A percentile compares a stretch with the other conserved stretches of the same genome.
These are phyloP conservation scores for Meta bourneti DNA, from an alignment of 2,888 invertebrate species.

Conservation along the genomic window DNA sequence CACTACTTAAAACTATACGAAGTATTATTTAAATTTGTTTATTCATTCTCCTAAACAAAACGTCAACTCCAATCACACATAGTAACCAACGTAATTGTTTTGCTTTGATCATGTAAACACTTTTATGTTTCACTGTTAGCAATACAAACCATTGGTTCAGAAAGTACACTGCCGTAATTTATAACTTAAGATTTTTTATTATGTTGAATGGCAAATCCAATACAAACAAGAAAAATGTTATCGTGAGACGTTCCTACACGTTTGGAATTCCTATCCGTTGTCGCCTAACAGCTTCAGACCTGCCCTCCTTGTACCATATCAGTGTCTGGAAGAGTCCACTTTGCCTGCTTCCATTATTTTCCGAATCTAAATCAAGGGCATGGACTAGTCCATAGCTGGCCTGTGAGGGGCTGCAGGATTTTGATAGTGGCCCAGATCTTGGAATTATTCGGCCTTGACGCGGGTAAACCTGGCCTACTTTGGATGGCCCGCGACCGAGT, in stretches of 20 bases:
- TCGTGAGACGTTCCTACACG: not conserved
- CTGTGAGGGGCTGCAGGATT: conserved; percentile 1
- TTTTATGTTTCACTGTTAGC: no score
- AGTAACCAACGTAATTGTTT: no score
- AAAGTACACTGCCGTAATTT: no score
- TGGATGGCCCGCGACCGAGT: conserved; percentile 45
- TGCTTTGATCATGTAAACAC: no score
- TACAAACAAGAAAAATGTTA: no score
- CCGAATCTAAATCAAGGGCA: conserved; percentile 32
- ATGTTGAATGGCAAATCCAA: no score
- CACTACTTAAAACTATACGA: no score
- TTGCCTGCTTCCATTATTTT: not conserved
- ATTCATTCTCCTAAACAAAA: no score
- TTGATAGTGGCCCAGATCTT: conserved; percentile 17
- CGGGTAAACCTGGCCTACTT: conserved; percentile 29
- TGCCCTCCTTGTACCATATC: not conserved
- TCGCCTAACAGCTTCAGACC: conserved; percentile 8
- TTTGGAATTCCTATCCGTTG: not conserved
- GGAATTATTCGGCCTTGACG: conserved; percentile 16
- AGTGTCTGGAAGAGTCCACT: conserved; percentile 39
- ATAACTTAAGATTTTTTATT: no score
- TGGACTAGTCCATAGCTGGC: conserved; percentile 18
- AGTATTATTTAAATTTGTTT: no score
- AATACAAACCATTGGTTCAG: no score
- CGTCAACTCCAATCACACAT: no score